Evolutionary conservation across 2,888 invertebrate genomes (phyloP).

Genomic region (Macropis europaea): DNA sequence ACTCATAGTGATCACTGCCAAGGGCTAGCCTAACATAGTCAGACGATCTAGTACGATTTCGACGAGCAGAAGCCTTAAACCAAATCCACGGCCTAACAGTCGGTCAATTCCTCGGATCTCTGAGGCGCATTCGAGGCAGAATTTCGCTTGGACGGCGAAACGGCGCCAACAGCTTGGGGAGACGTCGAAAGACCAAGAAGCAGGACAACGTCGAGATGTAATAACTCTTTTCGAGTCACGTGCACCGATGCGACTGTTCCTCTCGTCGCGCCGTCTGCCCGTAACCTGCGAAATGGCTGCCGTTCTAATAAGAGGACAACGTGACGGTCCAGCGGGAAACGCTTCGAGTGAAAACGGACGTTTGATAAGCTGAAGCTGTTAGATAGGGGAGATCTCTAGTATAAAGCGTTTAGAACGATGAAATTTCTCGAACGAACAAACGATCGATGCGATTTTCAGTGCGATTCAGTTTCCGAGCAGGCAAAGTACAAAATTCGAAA

Average conservation of each 20-base stretch:
- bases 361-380: too few species aligned
- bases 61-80: neutral
- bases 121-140: neutral
- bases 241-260: too few species aligned
- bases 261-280: too few species aligned
- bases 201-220: too few species aligned
- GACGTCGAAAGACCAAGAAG: too few species aligned
- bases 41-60: slow-evolving; percentile 30
- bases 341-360: too few species aligned
- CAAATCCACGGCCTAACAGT: slow-evolving; percentile 35
- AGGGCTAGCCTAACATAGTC: slow-evolving; percentile 49
- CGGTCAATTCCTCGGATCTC: neutral
- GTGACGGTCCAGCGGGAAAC: too few species aligned
- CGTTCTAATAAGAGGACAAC: too few species aligned
- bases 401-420: neutral
- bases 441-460: neutral
- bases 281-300: too few species aligned
- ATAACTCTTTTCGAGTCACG: too few species aligned
- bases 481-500: slow-evolving; percentile 41
- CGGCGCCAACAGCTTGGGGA: too few species aligned
- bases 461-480: neutral
- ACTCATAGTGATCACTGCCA: slow-evolving; percentile 66
- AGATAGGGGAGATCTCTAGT: too few species aligned
- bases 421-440: slow-evolving; percentile 10
- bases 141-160: neutral